phyloP scores from a whole-genome alignment of 2,113 vertebrate species.

The Hippocampus zosterae region DNA sequence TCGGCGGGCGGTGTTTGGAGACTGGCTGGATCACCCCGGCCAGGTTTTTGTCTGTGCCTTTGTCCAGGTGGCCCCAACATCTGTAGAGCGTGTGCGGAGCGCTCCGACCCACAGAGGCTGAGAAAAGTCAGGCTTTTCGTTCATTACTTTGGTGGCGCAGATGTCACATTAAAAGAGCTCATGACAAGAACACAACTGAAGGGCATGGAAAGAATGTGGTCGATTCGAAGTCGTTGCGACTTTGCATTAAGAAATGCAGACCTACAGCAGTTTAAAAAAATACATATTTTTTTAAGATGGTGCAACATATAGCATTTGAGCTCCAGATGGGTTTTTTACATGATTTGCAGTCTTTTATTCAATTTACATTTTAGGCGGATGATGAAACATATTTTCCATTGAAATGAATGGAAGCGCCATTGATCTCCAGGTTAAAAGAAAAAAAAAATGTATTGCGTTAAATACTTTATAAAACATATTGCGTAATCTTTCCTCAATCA shows the following conservation, averaged over 20 bases:
- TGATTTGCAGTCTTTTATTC: no score
- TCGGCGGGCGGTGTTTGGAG: constrained; percentile 63
- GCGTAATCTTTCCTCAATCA: no score
- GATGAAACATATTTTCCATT: no score
- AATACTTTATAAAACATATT: no score
- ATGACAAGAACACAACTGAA: not conserved
- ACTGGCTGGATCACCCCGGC: constrained; percentile 59
- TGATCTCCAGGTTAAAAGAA: no score
- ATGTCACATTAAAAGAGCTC: not conserved
- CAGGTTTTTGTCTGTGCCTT: constrained; percentile 47
- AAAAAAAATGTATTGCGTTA: no score
- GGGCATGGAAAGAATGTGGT: not conserved
- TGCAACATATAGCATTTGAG: no score
- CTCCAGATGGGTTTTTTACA: no score
- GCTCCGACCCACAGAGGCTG: constrained; percentile 69
- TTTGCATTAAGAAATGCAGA: not conserved
- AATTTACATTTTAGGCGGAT: no score
- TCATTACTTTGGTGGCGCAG: not conserved
- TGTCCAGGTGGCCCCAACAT: constrained; percentile 84
- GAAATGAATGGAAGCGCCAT: no score
- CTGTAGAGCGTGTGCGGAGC: constrained; percentile 77
- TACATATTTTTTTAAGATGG: no score
- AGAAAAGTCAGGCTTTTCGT: constrained; percentile 1
- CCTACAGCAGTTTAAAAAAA: no score
- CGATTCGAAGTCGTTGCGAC: not conserved